These are phyloP conservation scores for Lasiurus cinereus DNA, from an alignment of 2,113 vertebrate genomes.

Conservation along the genomic window DNA sequence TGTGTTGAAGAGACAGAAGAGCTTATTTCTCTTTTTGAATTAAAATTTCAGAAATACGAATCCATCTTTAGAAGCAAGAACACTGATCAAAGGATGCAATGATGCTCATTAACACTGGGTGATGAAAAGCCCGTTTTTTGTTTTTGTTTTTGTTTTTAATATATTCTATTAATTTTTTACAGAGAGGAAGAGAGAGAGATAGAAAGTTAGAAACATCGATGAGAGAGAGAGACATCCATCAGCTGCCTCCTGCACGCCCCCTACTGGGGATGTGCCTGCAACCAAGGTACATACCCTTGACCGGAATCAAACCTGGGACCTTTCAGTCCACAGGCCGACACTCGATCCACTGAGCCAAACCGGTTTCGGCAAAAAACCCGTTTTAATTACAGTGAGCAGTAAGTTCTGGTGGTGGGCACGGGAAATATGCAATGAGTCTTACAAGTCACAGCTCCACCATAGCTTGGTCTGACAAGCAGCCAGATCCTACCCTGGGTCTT, in stretches of 20 bases:
- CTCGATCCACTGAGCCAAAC: too few species aligned
- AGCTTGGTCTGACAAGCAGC: background rate
- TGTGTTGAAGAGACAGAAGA: constrained; percentile 60
- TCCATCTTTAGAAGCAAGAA: constrained; percentile 61
- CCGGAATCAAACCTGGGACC: too few species aligned
- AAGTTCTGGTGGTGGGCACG: background rate
- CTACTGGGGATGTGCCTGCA: too few species aligned
- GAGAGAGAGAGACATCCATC: too few species aligned
- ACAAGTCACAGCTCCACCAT: background rate
- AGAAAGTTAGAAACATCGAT: too few species aligned
- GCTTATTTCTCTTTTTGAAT: constrained; percentile 66
- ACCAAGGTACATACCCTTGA: too few species aligned
- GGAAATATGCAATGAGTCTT: background rate
- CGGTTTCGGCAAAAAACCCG: background rate
- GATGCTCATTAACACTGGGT: constrained; percentile 35
- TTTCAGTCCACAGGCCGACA: too few species aligned
- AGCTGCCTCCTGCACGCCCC: too few species aligned
- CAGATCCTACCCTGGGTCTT: constrained; percentile 45
- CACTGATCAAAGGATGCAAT: constrained; percentile 44
- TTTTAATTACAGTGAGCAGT: constrained; percentile 21
- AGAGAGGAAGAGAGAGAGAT: too few species aligned
- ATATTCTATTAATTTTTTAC: too few species aligned
- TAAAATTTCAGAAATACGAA: constrained; percentile 71
- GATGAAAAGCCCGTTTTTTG: constrained; percentile 13
- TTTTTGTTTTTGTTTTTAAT: too few species aligned